Conservation (phyloP, 2,888 invertebrate species). For the Gerris lacustris region DNA sequence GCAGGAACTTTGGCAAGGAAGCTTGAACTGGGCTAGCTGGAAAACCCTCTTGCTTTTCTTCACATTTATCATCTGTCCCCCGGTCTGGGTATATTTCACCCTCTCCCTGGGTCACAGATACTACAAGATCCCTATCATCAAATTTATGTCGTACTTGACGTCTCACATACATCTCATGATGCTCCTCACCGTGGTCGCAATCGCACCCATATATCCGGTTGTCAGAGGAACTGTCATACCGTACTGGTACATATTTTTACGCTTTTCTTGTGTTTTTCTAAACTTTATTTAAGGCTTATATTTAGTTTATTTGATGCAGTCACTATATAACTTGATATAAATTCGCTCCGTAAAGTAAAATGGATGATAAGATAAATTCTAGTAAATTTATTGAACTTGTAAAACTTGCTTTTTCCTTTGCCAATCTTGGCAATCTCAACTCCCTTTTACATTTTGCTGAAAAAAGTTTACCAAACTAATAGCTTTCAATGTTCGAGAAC, state of each 20-base stretch:
- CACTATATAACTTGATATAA: no score
- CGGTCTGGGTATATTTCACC: conserved; percentile 91
- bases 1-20: conserved; percentile 94
- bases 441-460: no score
- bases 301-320: no score
- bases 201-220: conserved; percentile 75
- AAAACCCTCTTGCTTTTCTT: conserved; percentile 87
- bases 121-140: conserved; percentile 97
- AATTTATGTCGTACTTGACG: conserved; percentile 98
- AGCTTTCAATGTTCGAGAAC: no score
- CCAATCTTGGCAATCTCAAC: no score
- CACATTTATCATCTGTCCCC: conserved; percentile 84
- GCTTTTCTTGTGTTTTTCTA: not conserved
- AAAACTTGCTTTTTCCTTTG: no score
- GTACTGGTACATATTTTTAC: conserved; percentile 50
- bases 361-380: no score
- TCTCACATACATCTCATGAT: conserved; percentile 96
- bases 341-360: no score
- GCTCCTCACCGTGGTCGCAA: conserved; percentile 77
- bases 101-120: conserved; percentile 89
- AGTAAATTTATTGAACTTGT: no score
- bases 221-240: conserved; percentile 62
- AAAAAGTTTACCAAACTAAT: no score
- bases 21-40: conserved; percentile 91
- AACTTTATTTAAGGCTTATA: no score